Evolutionary conservation across 2,888 invertebrate species (phyloP).

Genomic region (Cosmia pyralina): DNA sequence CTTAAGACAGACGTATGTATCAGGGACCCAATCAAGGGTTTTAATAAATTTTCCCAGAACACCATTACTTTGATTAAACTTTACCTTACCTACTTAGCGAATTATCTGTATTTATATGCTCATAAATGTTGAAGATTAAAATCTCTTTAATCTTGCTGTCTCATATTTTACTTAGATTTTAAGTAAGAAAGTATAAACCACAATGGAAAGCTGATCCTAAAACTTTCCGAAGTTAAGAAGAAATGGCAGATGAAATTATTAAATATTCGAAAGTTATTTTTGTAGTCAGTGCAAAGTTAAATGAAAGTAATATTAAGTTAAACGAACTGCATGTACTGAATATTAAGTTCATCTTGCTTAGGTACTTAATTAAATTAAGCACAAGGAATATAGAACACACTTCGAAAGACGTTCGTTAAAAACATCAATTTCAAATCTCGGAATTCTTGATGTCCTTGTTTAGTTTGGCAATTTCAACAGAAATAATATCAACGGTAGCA

Average conservation of each 20-base stretch:
- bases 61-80: conserved; percentile 63
- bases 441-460: conserved; percentile 32
- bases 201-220: not conserved
- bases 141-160: conserved; percentile 21
- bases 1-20: conserved; percentile 47
- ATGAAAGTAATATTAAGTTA: conserved; percentile 2
- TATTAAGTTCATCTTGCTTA: not conserved
- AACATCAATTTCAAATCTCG: not conserved
- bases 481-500: conserved; percentile 43
- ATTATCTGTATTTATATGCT: conserved; percentile 30
- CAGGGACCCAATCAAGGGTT: conserved; percentile 52
- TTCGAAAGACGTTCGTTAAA: not conserved
- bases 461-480: conserved; percentile 31
- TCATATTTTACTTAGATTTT: conserved; percentile 30
- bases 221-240: conserved; percentile 14
- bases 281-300: conserved; percentile 1
- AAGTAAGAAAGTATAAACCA: conserved; percentile 5
- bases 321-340: not conserved
- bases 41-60: conserved; percentile 52
- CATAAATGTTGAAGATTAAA: conserved; percentile 19
- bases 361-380: not conserved
- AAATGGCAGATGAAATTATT: conserved; percentile 4
- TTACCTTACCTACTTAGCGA: conserved; percentile 36
- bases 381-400: no score
- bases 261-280: not conserved